Evolutionary conservation across 2,888 invertebrate genomes (phyloP), one percentile per base, ranked within the genome.

Genomic region (Brassicogethes aeneus): DNA sequence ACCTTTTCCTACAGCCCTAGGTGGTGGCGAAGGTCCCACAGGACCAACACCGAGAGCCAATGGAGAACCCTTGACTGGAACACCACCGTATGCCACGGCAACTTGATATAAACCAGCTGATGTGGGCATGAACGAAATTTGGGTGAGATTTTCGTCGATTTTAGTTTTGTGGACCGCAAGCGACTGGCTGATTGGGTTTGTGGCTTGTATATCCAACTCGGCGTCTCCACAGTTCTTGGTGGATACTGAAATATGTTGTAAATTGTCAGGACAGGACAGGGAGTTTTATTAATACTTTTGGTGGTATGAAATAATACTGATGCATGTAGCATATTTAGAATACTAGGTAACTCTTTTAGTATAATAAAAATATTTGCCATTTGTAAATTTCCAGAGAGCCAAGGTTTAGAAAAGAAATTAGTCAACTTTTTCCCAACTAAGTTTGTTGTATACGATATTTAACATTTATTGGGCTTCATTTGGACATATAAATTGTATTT

Each of bases 181-280:
- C 44, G 81, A 80, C 55, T 87, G 82, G 35, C 91, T 91, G 16
- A 86, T 78, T 15, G 95, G 90, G 50, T 90, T 87, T 32, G 89
- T 85, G 32, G 92, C 89, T 33, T 84, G 82, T 2, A 93, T 86
- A 60, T 90, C 91, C 36, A 94, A 65, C 55, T 91, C 89, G 1
- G 90, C 90, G 37, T 83, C 75, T 23, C 89, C 92, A 23, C 86
- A 88, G 57, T 85, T 86, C 58, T 80, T 83, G 46, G 82, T 82
- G 60, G 82, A 82, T 54, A 87, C 91, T 85, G 62, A 13, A 68
- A 65, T 40, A 47, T 23, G n/a, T n/a, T n/a, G n/a, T n/a, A n/a
- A n/a, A n/a, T n/a, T n/a, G n/a, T n/a, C n/a, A n/a, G n/a, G n/a
- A n/a, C n/a, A n/a, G n/a, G n/a, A n/a, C n/a, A n/a, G n/a, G n/a